Base-by-base conservation (phyloP, 1,140 invertebrate genomes). In the Heliconius eleuchia region DNA sequence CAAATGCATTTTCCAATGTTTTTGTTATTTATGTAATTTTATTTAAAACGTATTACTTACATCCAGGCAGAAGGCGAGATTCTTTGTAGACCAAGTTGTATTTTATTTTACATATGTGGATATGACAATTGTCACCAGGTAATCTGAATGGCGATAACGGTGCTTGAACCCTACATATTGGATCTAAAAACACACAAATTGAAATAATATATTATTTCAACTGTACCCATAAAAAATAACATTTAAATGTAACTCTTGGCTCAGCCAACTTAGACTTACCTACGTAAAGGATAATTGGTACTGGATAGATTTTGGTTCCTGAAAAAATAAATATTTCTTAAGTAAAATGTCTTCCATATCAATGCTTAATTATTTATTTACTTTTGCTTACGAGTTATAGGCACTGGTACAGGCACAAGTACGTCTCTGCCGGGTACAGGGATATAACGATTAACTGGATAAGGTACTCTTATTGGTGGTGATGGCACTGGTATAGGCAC, bases 401-500 rank as follows among this genome's bases (percentile, higher is more conserved):
- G 89, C 39, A 90, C 86, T 52, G 89, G 88, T 13, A 91, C 90
- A 5, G 87, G 85, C 2, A 91, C 72, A 37, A 88, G 80, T 74
- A 78, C 84, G 39, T 89, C 88, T 73, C 80, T 85, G 34, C 88
- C 79, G 16, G 86, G 73, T 80, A 89, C 81, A 18, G 86, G 79
- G 23, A 82, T 82, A 27, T 76, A 82, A 37, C 74, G 73, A 18
- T 78, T 78, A 42, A 84, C 84, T 70, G 87, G 84, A 70, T 81
- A 78, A 2, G 89, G 89, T 11, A 91, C 73, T 16, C 71, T 83
- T 42, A 88, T 66, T 6, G 87, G 86, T 11, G 86, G 86, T 16
- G 88, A 89, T 19, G 90, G 86, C 13, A 91, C 84, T 11, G 87
- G 89, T 52, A 88, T 81, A 3, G 90, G 88, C 18, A 91, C 87